Evolutionary conservation across 53 echinoderm and acorn worm species (phyloP), one percentile per base, ranked within the genome.

Genomic region (Apostichopus leukothele): DNA sequence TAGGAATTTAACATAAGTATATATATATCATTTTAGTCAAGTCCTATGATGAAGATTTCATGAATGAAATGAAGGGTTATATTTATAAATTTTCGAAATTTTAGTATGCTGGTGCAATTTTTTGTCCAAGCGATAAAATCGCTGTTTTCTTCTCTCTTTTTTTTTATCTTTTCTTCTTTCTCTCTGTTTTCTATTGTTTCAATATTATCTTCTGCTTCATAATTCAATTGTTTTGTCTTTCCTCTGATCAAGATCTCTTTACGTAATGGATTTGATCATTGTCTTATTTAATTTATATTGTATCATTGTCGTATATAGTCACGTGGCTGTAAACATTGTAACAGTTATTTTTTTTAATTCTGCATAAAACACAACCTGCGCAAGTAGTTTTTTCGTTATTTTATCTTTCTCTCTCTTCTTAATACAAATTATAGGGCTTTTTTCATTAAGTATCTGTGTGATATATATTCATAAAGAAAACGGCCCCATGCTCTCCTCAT

Each of bases 221-320:
- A 54, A 81, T 81, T 81, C 81, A 81, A 21, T 16, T 81, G 81
- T 81, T 57, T 59, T 79, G 81, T 81, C 81, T 81, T 81, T 81
- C 81, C 52, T 77, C 19, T 57, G 77, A 16, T 39, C 77, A 50
- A 77, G 57, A 57, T 9, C 57, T 71, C 18, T 16, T 68, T 68
- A n/a, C 20, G 18, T 71, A 71, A 71, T 71, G 71, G 71, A 18
- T 71, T 13, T 18, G 18, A n/a, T 5, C 18, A 71, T 6, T 71
- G 71, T 71, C n/a, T 71, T n/a, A 19, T 71, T 71, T 71, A 71
- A 16, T 71, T 71, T n/a, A 18, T 19, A 71, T n/a, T 71, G 71
- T 71, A 71, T 71, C 71, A 6, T 71, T 57, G 57, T 10, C 57
- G 10, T 57, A 39, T 39, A 39, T 3, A 39, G 39, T 39, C 39